These are phyloP conservation scores for Polydesmus complanatus DNA, from an alignment of 2,888 invertebrate genomes.

Conservation along the genomic window DNA sequence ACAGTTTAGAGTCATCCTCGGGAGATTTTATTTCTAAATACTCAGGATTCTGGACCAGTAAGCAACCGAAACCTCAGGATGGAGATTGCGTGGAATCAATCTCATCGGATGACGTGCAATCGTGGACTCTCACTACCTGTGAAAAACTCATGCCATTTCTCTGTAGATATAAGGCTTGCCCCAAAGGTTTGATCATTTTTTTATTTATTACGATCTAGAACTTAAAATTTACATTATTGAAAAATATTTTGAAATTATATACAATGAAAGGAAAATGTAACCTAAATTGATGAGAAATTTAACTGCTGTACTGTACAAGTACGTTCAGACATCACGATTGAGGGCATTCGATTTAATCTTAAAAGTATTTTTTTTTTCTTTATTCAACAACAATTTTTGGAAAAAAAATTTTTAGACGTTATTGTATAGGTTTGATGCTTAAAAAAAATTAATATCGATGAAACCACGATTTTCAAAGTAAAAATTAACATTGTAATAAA, in stretches of 20 bases:
- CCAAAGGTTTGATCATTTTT: constrained; percentile 43
- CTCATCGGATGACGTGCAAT: constrained; percentile 51
- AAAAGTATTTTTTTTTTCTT: too few species aligned
- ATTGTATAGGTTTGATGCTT: too few species aligned
- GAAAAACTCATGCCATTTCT: constrained; percentile 87
- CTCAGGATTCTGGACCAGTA: constrained; percentile 80
- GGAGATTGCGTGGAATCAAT: constrained; percentile 69
- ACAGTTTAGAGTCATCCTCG: constrained; percentile 85
- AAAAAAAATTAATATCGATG: not conserved
- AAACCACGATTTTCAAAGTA: not conserved
- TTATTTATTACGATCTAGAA: not conserved
- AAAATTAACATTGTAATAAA: not conserved
- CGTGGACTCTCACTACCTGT: constrained; percentile 89
- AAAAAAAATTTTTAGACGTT: not conserved
- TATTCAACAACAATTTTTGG: too few species aligned
- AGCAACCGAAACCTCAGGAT: constrained; percentile 70
- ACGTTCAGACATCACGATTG: too few species aligned
- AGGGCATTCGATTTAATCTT: too few species aligned
- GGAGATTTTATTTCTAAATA: constrained; percentile 82
- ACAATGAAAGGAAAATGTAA: too few species aligned
- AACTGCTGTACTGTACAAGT: too few species aligned
- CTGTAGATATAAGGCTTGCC: constrained; percentile 81
- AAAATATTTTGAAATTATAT: too few species aligned
- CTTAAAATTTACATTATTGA: too few species aligned
- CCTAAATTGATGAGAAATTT: too few species aligned